Conservation (phyloP, 1,140 invertebrate species). For the Panagrolaimus sp. region DNA sequence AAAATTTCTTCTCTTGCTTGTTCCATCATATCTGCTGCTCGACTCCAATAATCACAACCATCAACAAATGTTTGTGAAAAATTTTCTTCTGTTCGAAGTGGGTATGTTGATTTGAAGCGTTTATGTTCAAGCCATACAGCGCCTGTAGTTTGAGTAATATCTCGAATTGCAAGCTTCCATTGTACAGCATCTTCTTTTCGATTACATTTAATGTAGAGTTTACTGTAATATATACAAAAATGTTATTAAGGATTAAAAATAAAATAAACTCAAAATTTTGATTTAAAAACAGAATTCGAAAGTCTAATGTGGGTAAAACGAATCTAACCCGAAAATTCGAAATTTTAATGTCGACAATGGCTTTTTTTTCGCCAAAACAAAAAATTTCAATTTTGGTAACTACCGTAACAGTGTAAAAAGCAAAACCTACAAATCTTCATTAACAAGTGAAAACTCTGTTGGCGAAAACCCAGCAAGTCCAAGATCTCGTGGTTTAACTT, state of each 20-base stretch:
- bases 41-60: constrained; percentile 61
- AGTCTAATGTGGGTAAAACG: no score
- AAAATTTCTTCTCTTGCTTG: constrained; percentile 57
- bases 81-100: constrained; percentile 58
- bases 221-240: no score
- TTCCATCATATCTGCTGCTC: constrained; percentile 60
- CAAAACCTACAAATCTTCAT: constrained; percentile 37
- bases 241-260: no score
- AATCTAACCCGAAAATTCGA: no score
- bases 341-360: no score
- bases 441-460: constrained; percentile 26
- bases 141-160: constrained; percentile 32
- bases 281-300: no score
- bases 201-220: constrained; percentile 60
- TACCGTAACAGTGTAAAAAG: constrained; percentile 38
- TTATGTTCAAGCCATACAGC: constrained; percentile 51
- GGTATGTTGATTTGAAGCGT: constrained; percentile 60
- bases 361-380: no score
- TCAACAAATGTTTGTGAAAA: constrained; percentile 63
- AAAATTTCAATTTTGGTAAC: constrained; percentile 19
- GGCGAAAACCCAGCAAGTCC: constrained; percentile 22
- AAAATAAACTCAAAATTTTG: no score
- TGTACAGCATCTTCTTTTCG: constrained; percentile 47
- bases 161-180: constrained; percentile 48
- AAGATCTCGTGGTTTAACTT: constrained; percentile 44